phyloP scores from a whole-genome alignment of 2,888 invertebrate species.

The Clivina fossor region DNA sequence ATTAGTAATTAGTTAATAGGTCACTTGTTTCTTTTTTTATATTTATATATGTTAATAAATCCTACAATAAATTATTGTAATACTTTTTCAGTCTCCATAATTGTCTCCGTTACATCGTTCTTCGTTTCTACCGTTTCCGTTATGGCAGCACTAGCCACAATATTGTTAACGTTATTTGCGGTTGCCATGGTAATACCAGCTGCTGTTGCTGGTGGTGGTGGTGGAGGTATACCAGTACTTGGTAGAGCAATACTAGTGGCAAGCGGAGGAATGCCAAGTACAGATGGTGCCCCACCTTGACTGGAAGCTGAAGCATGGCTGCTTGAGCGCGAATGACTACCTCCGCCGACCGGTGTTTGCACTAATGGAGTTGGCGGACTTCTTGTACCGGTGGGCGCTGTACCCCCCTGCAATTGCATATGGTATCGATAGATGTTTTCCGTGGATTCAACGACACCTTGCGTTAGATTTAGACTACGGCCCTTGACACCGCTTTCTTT shows the following conservation, averaged over 20 bases:
- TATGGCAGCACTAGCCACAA: too few species aligned
- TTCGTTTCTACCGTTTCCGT: too few species aligned
- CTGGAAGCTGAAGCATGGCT: conserved; percentile 55
- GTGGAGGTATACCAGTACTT: not conserved
- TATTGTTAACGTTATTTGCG: too few species aligned
- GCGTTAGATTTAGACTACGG: conserved; percentile 75
- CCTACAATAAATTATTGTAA: conserved; percentile 33
- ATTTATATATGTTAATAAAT: conserved; percentile 1
- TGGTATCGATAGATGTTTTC: conserved; percentile 79
- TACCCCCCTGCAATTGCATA: conserved; percentile 73
- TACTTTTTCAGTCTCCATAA: conserved; percentile 33
- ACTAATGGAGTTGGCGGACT: conserved; percentile 69
- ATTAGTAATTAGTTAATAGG: conserved; percentile 4
- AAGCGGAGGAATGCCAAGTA: too few species aligned
- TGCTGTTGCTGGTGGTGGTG: conserved; percentile 11
- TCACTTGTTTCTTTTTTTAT: conserved; percentile 8
- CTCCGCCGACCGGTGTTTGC: conserved; percentile 65
- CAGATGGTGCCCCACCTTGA: conserved; percentile 10
- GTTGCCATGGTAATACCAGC: too few species aligned
- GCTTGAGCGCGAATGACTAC: conserved; percentile 65
- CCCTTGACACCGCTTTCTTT: conserved; percentile 80
- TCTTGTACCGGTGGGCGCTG: conserved; percentile 59
- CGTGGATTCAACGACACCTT: conserved; percentile 80
- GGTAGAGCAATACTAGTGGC: too few species aligned
- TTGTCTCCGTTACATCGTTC: too few species aligned